phyloP scores from a whole-genome alignment of 2,797 vertebrate species.

The Lagocephalus sceleratus region DNA sequence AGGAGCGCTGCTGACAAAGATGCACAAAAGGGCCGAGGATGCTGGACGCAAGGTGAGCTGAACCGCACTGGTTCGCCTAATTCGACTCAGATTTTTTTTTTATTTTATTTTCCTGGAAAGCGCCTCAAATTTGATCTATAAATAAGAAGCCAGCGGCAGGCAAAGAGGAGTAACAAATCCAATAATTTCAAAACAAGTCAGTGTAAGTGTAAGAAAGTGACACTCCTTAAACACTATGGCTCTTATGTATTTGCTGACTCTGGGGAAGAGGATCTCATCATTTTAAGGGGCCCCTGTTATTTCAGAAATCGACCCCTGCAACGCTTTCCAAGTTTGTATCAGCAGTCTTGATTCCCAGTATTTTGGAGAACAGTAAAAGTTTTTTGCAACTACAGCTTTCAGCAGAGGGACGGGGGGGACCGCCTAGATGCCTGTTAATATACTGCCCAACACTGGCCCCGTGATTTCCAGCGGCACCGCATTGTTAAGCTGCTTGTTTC shows the following conservation, averaged over 20 bases:
- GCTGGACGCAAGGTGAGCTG: slow-evolving; percentile 19
- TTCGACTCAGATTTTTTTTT: slow-evolving; percentile 23
- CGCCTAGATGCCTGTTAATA: background rate
- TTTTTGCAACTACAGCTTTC: slow-evolving; percentile 30
- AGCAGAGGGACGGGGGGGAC: too few relatives aligned
- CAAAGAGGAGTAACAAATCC: slow-evolving; percentile 38
- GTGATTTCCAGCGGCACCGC: too few relatives aligned
- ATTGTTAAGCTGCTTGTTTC: too few relatives aligned
- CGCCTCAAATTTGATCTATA: slow-evolving; percentile 22
- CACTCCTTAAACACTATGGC: slow-evolving; percentile 20
- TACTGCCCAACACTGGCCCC: background rate
- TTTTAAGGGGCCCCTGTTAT: slow-evolving; percentile 53
- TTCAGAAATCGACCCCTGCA: slow-evolving; percentile 47
- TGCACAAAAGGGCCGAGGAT: slow-evolving; percentile 12
- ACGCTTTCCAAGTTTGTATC: slow-evolving; percentile 48
- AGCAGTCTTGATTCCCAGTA: slow-evolving; percentile 25
- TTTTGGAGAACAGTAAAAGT: slow-evolving; percentile 45
- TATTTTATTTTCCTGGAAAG: slow-evolving; percentile 35
- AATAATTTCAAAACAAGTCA: slow-evolving; percentile 51
- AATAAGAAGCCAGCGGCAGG: slow-evolving; percentile 22
- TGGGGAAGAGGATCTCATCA: slow-evolving; percentile 49
- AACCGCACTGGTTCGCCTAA: slow-evolving; percentile 3
- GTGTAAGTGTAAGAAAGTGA: slow-evolving; percentile 50
- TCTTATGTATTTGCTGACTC: slow-evolving; percentile 45
- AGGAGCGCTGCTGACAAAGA: slow-evolving; percentile 12